Conservation (phyloP, 2,888 invertebrate species). For the Lithophane semibrunnea region DNA sequence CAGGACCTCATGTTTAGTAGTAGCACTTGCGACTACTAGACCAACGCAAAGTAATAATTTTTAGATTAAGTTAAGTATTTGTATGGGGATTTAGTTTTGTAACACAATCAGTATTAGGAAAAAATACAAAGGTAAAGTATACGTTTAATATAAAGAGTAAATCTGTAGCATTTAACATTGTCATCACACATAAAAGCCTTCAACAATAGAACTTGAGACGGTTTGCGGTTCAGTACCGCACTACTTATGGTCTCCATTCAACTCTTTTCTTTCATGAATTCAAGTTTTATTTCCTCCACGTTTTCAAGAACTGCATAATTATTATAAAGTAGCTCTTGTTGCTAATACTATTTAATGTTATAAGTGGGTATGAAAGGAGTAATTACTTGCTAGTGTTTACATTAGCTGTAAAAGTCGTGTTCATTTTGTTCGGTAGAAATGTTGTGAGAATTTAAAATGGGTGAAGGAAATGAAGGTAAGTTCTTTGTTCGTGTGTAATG, state of each 20-base stretch:
- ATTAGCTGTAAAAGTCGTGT: constrained; percentile 43
- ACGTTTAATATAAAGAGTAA: neutral
- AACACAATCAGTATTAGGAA: neutral
- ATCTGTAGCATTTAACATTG: constrained; percentile 37
- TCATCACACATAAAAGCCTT: constrained; percentile 23
- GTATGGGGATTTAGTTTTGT: neutral
- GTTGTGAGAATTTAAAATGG: constrained; percentile 37
- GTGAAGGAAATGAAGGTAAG: constrained; percentile 9
- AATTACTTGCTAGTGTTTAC: constrained; percentile 50
- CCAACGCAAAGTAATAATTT: neutral
- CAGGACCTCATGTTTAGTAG: neutral
- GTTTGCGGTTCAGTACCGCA: constrained; percentile 20
- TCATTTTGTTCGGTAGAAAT: constrained; percentile 31
- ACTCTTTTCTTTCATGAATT: constrained; percentile 48
- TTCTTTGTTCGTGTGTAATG: constrained; percentile 18
- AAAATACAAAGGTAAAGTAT: neutral
- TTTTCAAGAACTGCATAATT: constrained; percentile 30
- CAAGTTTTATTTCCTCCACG: constrained; percentile 38
- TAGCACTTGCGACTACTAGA: neutral
- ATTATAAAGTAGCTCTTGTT: constrained; percentile 41
- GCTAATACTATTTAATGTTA: constrained; percentile 48
- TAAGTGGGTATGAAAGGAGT: constrained; percentile 42
- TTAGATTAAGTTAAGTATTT: no score
- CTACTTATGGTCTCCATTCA: constrained; percentile 35
- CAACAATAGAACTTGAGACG: constrained; percentile 46